A percentile compares a stretch with the other conserved stretches of the same genome.
These are phyloP conservation scores for Drosophila macrospina DNA, from an alignment of 2,888 invertebrate genomes.

Conservation along the genomic window DNA sequence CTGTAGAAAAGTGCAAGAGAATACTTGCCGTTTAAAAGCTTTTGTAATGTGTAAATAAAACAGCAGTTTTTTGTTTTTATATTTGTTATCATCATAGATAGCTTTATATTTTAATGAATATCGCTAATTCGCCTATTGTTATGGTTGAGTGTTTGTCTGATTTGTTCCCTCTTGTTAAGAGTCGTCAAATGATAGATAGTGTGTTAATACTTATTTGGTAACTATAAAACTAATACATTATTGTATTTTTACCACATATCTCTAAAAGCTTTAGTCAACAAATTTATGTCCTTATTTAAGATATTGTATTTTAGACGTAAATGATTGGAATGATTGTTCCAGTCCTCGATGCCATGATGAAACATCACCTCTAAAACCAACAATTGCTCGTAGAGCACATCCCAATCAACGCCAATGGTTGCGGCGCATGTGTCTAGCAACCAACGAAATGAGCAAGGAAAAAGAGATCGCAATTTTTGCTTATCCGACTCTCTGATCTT, in stretches of 20 bases:
- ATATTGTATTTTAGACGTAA: constrained; percentile 61
- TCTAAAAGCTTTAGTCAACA: constrained; percentile 61
- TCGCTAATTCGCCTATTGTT: constrained; percentile 60
- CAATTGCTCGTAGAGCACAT: constrained; percentile 81
- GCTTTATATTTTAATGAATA: constrained; percentile 53
- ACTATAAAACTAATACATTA: background rate
- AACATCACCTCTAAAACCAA: constrained; percentile 82
- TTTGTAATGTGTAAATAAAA: constrained; percentile 73
- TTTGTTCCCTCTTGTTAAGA: constrained; percentile 20
- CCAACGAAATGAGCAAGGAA: constrained; percentile 84
- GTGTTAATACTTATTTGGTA: background rate
- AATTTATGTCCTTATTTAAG: constrained; percentile 74
- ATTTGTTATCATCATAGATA: constrained; percentile 42
- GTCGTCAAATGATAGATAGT: constrained; percentile 23
- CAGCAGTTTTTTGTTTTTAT: constrained; percentile 35
- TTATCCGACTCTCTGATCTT: constrained; percentile 57
- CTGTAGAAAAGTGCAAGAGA: constrained; percentile 32
- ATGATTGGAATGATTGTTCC: constrained; percentile 64
- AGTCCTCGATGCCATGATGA: constrained; percentile 78
- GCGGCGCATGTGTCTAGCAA: constrained; percentile 83
- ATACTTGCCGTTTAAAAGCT: constrained; percentile 54
- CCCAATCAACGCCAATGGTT: constrained; percentile 78
- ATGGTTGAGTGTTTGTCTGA: constrained; percentile 15
- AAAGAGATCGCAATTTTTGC: constrained; percentile 65
- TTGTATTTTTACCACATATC: constrained; percentile 70